A percentile compares a stretch with the other conserved stretches of the same genome.
Conservation (phyloP, 2,113 vertebrate genomes). For the Psilopogon haemacephalus region DNA sequence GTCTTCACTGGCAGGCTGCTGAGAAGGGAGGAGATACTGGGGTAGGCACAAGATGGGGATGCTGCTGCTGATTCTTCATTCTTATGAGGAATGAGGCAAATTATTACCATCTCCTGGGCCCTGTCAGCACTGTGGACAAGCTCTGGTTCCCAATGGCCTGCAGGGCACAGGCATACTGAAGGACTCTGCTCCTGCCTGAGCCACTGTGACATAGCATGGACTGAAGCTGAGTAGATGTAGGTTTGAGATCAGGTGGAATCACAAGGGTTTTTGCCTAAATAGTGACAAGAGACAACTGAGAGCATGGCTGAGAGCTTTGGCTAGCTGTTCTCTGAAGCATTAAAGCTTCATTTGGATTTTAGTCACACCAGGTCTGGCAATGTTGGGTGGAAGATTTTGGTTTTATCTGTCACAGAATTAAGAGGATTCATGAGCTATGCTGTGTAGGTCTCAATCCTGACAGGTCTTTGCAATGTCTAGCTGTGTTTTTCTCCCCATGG, state of each 20-base stretch:
- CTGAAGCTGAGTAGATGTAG: not conserved
- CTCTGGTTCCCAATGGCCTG: rapidly evolving
- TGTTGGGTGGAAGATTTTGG: rapidly evolving
- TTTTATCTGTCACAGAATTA: not conserved
- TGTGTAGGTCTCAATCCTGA: not conserved
- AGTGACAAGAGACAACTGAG: not conserved
- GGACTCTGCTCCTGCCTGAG: not conserved
- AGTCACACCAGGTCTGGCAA: not conserved
- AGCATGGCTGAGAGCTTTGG: no score
- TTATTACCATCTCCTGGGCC: not conserved
- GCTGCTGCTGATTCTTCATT: not conserved
- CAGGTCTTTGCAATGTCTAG: not conserved
- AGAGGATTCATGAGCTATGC: rapidly evolving
- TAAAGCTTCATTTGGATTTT: not conserved
- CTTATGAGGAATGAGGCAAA: rapidly evolving
- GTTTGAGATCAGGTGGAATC: not conserved
- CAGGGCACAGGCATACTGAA: rapidly evolving
- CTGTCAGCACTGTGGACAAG: not conserved
- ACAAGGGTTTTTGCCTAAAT: not conserved
- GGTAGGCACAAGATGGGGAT: not conserved
- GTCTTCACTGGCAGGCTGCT: not conserved
- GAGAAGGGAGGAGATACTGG: not conserved
- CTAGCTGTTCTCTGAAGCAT: not conserved
- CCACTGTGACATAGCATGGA: rapidly evolving
- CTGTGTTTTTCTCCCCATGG: rapidly evolving